Base-by-base conservation (phyloP, 2,888 invertebrate species). In the Gandaritis pyraliata region DNA sequence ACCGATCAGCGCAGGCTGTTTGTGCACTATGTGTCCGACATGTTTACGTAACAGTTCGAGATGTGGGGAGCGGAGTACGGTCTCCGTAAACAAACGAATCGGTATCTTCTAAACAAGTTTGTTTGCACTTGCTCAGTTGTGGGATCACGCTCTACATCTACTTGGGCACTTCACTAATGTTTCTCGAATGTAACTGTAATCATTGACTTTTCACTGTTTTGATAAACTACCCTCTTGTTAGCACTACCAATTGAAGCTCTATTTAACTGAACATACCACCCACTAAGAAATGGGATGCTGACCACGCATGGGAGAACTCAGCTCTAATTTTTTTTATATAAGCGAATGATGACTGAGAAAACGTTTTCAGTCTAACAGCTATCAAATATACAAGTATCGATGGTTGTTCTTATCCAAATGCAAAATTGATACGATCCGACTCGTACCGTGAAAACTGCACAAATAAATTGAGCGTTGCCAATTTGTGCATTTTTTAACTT, bases 1-100 rank as follows among this genome's bases (percentile, higher is more conserved):
- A 88, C 83, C 84, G 91, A 91, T 90, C 88, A 90, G 87, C 85
- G 85, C 82, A 80, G 84, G 77, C 78, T 88, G 87, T 90, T 88
- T 89, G 87, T 80, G 80, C 78, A 75, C 77, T 76, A 48, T 43
- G 76, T 83, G 85, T 85, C 74, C 71, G 77, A 86, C 84, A 83
- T 83, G 82, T 85, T 86, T 83, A 82, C 88, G 89, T 88, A 90
- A 89, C 88, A 88, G 87, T 86, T 86, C 82, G 79, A 76, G 78
- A 75, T 74, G 81, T 80, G 77, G 81, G 83, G 73, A 78, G 80
- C 78, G 72, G 59, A 58, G 68, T 48, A 23, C 59, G 50, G 15
- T 8, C 45, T 46, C 66, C 69, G 85, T 80, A 81, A 67, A 74
- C 68, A 70, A 72, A 48, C 48, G 33, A 48, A 75, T 75, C 77